These are phyloP conservation scores for Tortricodes alternella DNA, from an alignment of 2,888 invertebrate genomes.

Conservation along the genomic window DNA sequence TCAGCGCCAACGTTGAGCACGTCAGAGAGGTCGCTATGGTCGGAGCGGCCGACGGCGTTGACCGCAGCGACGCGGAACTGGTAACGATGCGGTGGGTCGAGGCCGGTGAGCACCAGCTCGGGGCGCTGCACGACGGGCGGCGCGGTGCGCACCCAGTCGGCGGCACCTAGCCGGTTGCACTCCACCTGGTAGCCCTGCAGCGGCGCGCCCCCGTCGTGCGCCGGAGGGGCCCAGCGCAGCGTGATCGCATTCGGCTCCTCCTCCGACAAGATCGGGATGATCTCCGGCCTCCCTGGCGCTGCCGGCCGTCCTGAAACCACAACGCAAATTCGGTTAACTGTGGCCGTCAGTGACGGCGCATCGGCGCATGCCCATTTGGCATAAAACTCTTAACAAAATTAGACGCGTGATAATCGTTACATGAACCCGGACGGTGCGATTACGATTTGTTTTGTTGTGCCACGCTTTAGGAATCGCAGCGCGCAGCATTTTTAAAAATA, in stretches of 20 bases:
- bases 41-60: slow-evolving; percentile 94
- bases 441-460: slow-evolving; percentile 81
- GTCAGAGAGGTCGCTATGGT: slow-evolving; percentile 93
- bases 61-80: slow-evolving; percentile 96
- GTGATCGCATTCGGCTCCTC: slow-evolving; percentile 92
- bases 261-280: slow-evolving; percentile 87
- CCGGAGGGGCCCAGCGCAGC: slow-evolving; percentile 91
- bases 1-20: slow-evolving; percentile 91
- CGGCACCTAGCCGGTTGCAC: slow-evolving; percentile 85
- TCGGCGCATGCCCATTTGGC: slow-evolving; percentile 58
- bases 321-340: slow-evolving; percentile 34
- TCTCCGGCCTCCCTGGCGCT: slow-evolving; percentile 91
- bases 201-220: slow-evolving; percentile 93
- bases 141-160: slow-evolving; percentile 92
- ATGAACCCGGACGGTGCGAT: slow-evolving; percentile 68
- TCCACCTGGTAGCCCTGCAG: slow-evolving; percentile 93
- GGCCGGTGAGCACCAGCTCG: slow-evolving; percentile 90
- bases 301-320: slow-evolving; percentile 87
- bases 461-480: slow-evolving; percentile 73
- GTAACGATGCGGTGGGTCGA: slow-evolving; percentile 93
- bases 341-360: slow-evolving; percentile 53
- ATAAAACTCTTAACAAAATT: slow-evolving; percentile 73
- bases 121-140: slow-evolving; percentile 87
- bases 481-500: slow-evolving; percentile 76
- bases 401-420: slow-evolving; percentile 76